Percentiles rank a stretch among this genome's conserved stretches.
These are phyloP conservation scores for Pampusana beccarii DNA, from an alignment of 2,113 vertebrate genomes.

Conservation along the genomic window DNA sequence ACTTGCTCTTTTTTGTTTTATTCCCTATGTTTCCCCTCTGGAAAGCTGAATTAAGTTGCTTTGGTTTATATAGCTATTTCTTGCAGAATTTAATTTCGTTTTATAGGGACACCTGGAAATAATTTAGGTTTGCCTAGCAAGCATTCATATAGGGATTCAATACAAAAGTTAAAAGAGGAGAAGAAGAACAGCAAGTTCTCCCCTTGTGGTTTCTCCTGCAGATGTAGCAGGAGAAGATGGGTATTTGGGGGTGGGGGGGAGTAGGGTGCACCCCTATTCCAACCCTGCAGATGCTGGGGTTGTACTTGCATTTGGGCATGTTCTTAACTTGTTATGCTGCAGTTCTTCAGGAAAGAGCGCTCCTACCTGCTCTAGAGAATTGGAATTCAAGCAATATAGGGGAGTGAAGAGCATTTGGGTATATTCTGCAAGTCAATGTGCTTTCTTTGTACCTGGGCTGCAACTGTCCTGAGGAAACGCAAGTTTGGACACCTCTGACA, in stretches of 20 bases:
- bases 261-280: neutral
- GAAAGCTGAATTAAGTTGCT: constrained; percentile 41
- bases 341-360: neutral
- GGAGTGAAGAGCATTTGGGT: neutral
- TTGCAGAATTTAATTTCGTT: neutral
- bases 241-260: neutral
- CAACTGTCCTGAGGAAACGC: neutral
- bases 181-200: neutral
- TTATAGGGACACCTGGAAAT: constrained; percentile 13
- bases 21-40: neutral
- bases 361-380: neutral
- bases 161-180: neutral
- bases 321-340: neutral
- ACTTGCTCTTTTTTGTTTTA: neutral
- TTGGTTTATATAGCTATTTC: constrained; percentile 48
- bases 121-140: constrained; percentile 16
- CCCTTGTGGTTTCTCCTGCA: neutral
- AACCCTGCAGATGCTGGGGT: neutral
- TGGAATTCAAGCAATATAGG: neutral
- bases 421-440: neutral
- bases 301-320: neutral
- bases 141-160: neutral
- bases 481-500: neutral
- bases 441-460: neutral
- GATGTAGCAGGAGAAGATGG: neutral